Evolutionary conservation across 2,113 vertebrate species (phyloP), one percentile per base, ranked within the genome.

Genomic region (Pterocles burchelli): DNA sequence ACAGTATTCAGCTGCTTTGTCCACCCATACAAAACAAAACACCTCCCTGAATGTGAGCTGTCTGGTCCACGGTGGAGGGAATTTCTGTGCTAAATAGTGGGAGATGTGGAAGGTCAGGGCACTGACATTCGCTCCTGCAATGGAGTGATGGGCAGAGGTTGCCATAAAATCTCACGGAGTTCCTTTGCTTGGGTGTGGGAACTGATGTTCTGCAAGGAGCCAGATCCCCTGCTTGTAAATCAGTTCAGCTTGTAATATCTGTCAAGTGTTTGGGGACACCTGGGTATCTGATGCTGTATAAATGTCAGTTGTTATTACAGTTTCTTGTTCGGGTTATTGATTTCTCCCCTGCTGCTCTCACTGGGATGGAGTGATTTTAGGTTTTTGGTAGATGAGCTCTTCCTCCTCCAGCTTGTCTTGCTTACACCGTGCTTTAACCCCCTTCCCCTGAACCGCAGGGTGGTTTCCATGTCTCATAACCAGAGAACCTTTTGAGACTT

Each of bases 281-380:
- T 95, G 95, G 79, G 76, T 94, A 61, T 94, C 95, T 88, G 91
- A 76, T 87, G 96, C 95, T 97, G 94, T 96, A 97, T 96, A 97
- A 96, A 97, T 97, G 96, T 96, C 96, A 97, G 93, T 82, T 95
- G 95, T 96, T 96, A 97, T 96, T 97, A 96, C 95, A 93, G 88
- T 96, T 96, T 92, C 93, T 97, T 96, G 86, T 77, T 95, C 1
- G 9, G 93, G 46, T 96, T 97, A 96, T 96, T 97, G 96, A 96
- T 96, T 96, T 78, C 92, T 89, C 90, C 85, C 93, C 83, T 93
- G 80, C 93, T 89, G 88, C 86, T 90, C 92, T 96, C 93, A 11
- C 85, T 78, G 95, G 86, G 90, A 87, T 34, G 73, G 89, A 96
- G 92, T 67, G 28, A 89, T 85, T 87, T 46, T 93, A 96, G 92